Evolutionary conservation across 2,797 vertebrate species (phyloP).

Genomic region (Podargus strigoides): DNA sequence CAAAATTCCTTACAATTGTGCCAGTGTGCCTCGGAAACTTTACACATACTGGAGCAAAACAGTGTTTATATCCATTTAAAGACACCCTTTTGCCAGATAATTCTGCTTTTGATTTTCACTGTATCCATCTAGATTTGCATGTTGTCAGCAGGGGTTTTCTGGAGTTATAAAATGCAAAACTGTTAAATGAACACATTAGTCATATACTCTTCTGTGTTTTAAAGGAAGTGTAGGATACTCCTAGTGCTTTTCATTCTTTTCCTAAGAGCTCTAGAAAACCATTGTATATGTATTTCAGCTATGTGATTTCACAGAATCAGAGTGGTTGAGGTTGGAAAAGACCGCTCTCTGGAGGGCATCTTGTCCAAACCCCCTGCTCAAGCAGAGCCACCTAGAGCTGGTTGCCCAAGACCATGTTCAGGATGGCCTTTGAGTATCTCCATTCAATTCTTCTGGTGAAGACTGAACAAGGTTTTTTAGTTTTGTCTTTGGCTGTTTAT

Average conservation of each 20-base stretch:
- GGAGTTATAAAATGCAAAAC: background rate
- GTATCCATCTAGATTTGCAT: constrained; percentile 6
- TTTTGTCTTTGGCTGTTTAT: background rate
- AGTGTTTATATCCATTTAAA: constrained; percentile 45
- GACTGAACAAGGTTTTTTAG: background rate
- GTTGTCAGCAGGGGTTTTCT: background rate
- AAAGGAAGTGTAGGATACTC: background rate
- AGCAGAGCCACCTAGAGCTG: background rate
- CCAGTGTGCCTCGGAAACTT: constrained; percentile 62
- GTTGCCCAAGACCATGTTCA: background rate
- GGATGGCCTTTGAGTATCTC: background rate
- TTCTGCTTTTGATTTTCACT: constrained; percentile 40
- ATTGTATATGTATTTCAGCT: background rate
- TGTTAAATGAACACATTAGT: background rate
- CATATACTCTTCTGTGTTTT: background rate
- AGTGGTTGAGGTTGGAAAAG: background rate
- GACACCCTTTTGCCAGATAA: constrained; percentile 21
- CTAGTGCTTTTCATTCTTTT: background rate
- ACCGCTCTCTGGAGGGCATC: background rate
- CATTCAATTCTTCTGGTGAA: background rate
- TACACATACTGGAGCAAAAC: constrained; percentile 30
- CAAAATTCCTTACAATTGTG: constrained; percentile 66
- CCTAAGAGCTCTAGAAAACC: background rate
- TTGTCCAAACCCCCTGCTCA: background rate
- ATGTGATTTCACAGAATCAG: background rate